A percentile compares a stretch with the other conserved stretches of the same genome.
phyloP scores from a whole-genome alignment of 2,888 invertebrate species.

The Spilosoma lubricipeda region DNA sequence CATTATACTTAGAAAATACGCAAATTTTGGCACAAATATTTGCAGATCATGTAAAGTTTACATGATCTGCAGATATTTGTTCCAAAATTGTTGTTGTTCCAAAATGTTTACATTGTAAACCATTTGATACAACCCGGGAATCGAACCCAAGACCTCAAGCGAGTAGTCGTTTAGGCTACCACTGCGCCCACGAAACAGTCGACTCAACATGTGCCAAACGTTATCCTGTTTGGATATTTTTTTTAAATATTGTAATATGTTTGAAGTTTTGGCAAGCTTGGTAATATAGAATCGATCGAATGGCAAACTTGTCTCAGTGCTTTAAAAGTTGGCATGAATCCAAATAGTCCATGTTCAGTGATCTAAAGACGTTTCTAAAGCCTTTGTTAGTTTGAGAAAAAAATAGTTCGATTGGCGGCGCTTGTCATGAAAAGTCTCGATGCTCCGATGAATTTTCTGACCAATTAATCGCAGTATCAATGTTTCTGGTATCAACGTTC shows the following conservation, averaged over 20 bases:
- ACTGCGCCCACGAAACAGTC: no score
- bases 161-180: no score
- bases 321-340: background rate
- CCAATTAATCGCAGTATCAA: background rate
- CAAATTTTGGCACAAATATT: no score
- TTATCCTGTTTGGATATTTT: no score
- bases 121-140: no score
- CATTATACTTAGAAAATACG: no score
- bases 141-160: no score
- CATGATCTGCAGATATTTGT: no score
- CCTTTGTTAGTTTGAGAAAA: background rate
- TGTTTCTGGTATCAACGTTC: background rate
- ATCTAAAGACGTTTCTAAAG: background rate
- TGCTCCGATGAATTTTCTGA: background rate
- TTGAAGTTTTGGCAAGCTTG: background rate
- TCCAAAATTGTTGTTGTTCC: no score
- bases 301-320: background rate
- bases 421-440: background rate
- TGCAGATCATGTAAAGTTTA: no score
- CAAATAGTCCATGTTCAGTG: background rate
- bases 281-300: background rate
- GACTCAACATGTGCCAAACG: background rate
- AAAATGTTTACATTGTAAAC: no score
- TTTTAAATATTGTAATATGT: background rate
- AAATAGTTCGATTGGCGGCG: background rate